These are phyloP conservation scores for Ceratina japonica DNA, from an alignment of 1,140 invertebrate genomes.

Conservation along the genomic window DNA sequence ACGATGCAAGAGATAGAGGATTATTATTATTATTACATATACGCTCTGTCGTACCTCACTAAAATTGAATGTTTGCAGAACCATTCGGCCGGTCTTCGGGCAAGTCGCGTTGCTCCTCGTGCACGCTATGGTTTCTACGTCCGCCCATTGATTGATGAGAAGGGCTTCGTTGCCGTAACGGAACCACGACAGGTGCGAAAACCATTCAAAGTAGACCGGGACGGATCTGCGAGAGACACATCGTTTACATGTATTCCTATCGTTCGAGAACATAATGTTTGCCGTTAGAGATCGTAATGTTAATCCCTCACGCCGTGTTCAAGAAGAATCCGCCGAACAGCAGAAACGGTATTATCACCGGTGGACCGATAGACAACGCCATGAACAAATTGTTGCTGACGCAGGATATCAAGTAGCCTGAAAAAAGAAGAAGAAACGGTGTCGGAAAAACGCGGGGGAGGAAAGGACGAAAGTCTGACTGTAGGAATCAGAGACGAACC, in stretches of 20 bases:
- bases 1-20: neutral
- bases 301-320: slow-evolving; percentile 87
- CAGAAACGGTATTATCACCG: slow-evolving; percentile 94
- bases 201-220: slow-evolving; percentile 93
- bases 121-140: slow-evolving; percentile 86
- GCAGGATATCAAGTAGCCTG: slow-evolving; percentile 95
- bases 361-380: slow-evolving; percentile 93
- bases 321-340: slow-evolving; percentile 98
- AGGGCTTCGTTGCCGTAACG: slow-evolving; percentile 95
- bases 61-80: slow-evolving; percentile 90
- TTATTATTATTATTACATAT: no score
- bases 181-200: slow-evolving; percentile 97
- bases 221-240: slow-evolving; percentile 83
- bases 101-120: slow-evolving; percentile 87
- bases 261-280: neutral
- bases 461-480: neutral
- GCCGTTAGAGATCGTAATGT: neutral
- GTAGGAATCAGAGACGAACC: slow-evolving; percentile 81
- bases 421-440: slow-evolving; percentile 57
- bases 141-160: slow-evolving; percentile 95
- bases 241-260: neutral
- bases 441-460: neutral
- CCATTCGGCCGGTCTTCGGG: slow-evolving; percentile 86
- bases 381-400: slow-evolving; percentile 89
- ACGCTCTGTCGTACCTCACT: slow-evolving; percentile 80